Base-by-base conservation (phyloP, 2,888 invertebrate species). In the Eilema griseolum region DNA sequence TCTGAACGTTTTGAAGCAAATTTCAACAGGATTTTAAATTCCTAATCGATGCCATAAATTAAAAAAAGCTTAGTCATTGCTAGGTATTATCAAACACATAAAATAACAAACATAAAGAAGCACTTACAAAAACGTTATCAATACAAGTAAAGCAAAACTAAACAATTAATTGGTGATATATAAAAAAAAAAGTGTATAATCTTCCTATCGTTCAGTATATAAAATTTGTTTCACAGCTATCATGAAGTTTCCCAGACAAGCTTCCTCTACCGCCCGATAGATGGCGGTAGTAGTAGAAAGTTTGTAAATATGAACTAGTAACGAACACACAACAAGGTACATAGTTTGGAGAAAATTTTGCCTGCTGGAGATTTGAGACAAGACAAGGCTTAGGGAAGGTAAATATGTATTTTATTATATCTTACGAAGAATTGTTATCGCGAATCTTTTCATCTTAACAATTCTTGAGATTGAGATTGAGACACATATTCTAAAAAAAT, bases 191-290 rank as follows among this genome's bases (percentile, higher is more conserved):
- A 16, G 26, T 24, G 28, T 59, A 59, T 59, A 59, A n/a, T 59
- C 26, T 8, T 26, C 59, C 16, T 59, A 59, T 59, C 24, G 26
- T 59, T 59, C 26, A 28, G 26, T 26, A 26, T 59, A 59, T 59
- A 59, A 26, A 28, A 5, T 16, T 28, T 16, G 26, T 59, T 28
- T 52, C 52, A 52, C n/a, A n/a, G n/a, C 12, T 26, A 64, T 3
- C 37, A 66, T 26, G 5, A 2, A 33, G 57, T 5, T 66, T 57
- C 10, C 16, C 16, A 70, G 62, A 73, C 56, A 74, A 70, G 65
- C 71, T 80, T 86, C 85, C 71, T 80, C 94, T 94, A 94, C 87
- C 90, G 89, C 88, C 85, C 89, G 81, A 83, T 82, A 94, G 94
- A 93, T 94, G 94, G 93, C 94, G 91, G 52, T 84, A 82, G 66